phyloP scores from a whole-genome alignment of 2,113 vertebrate genomes.

The Trochalopteron elliotii region DNA sequence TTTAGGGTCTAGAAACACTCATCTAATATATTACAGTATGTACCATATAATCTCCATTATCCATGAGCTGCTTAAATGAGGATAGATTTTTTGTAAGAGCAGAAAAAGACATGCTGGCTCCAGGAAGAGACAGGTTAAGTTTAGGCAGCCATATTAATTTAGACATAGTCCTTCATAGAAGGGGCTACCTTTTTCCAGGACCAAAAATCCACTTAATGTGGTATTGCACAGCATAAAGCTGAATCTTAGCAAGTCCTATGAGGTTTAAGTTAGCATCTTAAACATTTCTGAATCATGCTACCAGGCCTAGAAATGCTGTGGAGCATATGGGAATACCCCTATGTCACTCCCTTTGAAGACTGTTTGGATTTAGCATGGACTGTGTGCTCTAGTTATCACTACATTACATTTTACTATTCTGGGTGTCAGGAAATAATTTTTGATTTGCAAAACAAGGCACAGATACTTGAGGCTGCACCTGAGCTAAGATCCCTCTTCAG shows the following conservation, averaged over 20 bases:
- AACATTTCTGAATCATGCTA: not conserved
- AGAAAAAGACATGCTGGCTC: not conserved
- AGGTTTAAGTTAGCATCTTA: not conserved
- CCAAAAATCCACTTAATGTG: not conserved
- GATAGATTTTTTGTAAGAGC: not conserved
- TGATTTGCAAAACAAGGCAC: not conserved
- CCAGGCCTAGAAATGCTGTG: not conserved
- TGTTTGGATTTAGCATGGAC: not conserved
- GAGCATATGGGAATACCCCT: not conserved
- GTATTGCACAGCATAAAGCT: not conserved
- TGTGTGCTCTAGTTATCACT: not conserved
- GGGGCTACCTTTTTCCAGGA: not conserved
- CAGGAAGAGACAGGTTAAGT: not conserved
- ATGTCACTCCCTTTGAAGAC: not conserved
- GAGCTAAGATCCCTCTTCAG: not conserved
- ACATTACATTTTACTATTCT: not conserved
- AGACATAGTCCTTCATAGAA: not conserved
- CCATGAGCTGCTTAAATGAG: not conserved
- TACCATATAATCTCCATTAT: not conserved
- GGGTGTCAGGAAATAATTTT: not conserved
- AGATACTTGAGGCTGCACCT: not conserved
- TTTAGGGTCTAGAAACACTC: not conserved
- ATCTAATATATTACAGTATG: not conserved
- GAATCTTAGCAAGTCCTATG: not conserved
- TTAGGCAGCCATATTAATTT: not conserved